Evolutionary conservation across 2,888 invertebrate genomes (phyloP), one percentile per base, ranked within the genome.

Genomic region (Operophtera brumata): DNA sequence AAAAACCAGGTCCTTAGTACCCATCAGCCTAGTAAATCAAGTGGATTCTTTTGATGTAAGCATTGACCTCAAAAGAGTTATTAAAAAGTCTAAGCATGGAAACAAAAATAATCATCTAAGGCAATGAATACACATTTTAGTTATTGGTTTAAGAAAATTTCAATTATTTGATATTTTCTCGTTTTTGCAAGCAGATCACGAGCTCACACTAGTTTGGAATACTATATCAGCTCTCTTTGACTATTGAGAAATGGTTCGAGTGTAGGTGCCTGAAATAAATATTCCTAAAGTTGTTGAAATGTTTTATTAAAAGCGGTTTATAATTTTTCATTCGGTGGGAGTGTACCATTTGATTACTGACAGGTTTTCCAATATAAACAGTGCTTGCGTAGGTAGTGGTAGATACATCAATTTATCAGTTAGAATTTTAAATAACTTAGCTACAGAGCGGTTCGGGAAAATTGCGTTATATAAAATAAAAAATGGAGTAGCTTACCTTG

Each of bases 71-170:
- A n/a, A n/a, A n/a, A n/a, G n/a, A n/a, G n/a, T n/a, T n/a, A n/a
- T n/a, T n/a, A n/a, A n/a, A n/a, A n/a, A n/a, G n/a, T n/a, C n/a
- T n/a, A n/a, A n/a, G 4, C 11, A n/a, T 36, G 36, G 13, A 8
- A 36, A 11, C 5, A 35, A 12, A 41, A 42, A 25, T 28, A 43
- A 36, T 46, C 28, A 34, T 4, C 26, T 14, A 7, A 37, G 10
- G n/a, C 39, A 28, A 28, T 47, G 43, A 53, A 54, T 47, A 54
- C 45, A 54, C 34, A 36, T 54, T 30, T 47, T 30, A 46, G 1
- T 30, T 57, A 57, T 58, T 58, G 50, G 40, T 46, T 43, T 50
- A 47, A 43, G 35, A 54, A 50, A 58, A 49, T 43, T 49, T 56
- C 44, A 57, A 52, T 52, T 48, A 57, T 57, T 48, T 37, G 41